These are phyloP conservation scores for Colletes collaris DNA, from an alignment of 2,888 invertebrate species.

Conservation along the genomic window DNA sequence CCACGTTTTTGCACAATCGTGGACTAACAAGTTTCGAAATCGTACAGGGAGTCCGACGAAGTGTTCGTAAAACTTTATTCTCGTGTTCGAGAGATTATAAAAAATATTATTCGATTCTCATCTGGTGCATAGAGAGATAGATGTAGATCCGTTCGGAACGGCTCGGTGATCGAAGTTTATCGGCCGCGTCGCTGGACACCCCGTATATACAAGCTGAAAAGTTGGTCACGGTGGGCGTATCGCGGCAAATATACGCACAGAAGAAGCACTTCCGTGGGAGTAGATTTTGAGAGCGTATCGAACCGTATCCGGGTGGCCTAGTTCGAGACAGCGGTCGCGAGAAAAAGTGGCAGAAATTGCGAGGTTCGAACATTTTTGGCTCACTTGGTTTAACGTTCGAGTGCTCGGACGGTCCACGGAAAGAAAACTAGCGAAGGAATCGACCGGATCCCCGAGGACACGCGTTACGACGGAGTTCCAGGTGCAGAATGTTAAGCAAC, in stretches of 20 bases:
- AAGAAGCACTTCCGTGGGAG: constrained; percentile 8
- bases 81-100: too few relatives aligned
- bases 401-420: background rate
- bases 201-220: constrained; percentile 20
- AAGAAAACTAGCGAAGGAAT: background rate
- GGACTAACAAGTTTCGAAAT: constrained; percentile 13
- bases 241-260: constrained; percentile 4
- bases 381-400: constrained; percentile 1
- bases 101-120: too few relatives aligned
- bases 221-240: constrained; percentile 1
- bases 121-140: too few relatives aligned
- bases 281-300: constrained; percentile 57
- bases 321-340: constrained; percentile 22
- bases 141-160: too few relatives aligned
- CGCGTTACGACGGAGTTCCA: constrained; percentile 41
- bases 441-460: constrained; percentile 26
- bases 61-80: too few relatives aligned
- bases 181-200: too few relatives aligned
- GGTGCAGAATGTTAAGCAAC: constrained; percentile 28
- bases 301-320: constrained; percentile 42
- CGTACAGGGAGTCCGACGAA: background rate
- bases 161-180: too few relatives aligned
- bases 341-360: constrained; percentile 20
- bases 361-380: constrained; percentile 7
- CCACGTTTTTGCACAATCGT: constrained; percentile 2